These are phyloP conservation scores for Carduelis carduelis DNA, from an alignment of 2,797 vertebrate species.

Conservation along the genomic window DNA sequence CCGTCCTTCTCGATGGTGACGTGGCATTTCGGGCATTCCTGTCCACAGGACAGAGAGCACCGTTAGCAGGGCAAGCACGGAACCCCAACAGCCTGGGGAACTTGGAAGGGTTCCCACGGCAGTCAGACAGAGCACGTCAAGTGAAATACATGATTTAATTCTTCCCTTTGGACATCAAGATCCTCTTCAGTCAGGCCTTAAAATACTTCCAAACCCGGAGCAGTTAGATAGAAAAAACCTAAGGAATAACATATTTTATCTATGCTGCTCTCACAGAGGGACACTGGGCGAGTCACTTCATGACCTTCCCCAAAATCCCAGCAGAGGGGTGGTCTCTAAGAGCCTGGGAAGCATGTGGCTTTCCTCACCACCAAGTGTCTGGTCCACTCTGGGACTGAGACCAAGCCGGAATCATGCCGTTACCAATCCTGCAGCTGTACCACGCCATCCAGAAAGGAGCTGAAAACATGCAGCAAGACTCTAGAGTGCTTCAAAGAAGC, in stretches of 20 bases:
- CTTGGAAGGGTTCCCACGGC: not conserved
- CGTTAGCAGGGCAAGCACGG: not conserved
- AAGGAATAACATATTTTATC: not conserved
- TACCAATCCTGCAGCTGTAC: not conserved
- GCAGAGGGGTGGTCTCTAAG: not conserved
- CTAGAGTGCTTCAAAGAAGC: not conserved
- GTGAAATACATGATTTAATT: not conserved
- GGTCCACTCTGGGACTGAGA: not conserved
- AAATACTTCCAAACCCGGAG: not conserved
- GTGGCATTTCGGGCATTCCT: conserved; percentile 99
- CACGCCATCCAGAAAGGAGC: not conserved
- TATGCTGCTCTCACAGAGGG: not conserved
- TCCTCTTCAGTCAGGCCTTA: not conserved
- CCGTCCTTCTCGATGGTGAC: conserved; percentile 99
- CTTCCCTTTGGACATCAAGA: not conserved
- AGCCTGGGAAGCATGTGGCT: not conserved
- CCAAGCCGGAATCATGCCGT: not conserved
- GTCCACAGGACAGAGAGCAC: conserved; percentile 35
- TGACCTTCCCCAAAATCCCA: not conserved
- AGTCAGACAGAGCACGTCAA: not conserved
- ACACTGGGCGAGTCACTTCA: not conserved
- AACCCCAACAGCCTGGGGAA: conserved; percentile 30
- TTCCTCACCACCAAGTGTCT: not conserved
- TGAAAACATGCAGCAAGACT: not conserved
- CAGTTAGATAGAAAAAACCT: not conserved